These are phyloP conservation scores for Natator depressus DNA, from an alignment of 2,113 vertebrate species.

Conservation along the genomic window DNA sequence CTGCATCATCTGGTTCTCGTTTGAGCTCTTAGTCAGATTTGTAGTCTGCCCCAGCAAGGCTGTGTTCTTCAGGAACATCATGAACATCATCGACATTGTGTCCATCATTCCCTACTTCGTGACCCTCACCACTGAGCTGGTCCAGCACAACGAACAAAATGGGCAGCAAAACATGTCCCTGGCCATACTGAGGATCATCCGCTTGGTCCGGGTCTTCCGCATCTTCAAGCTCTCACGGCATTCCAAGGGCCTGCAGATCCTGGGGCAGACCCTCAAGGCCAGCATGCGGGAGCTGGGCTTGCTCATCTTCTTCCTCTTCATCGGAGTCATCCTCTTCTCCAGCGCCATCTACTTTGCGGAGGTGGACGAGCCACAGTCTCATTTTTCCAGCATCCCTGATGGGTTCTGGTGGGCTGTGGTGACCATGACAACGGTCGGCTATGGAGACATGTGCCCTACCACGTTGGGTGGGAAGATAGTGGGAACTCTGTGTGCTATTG, in stretches of 20 bases:
- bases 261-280: slow-evolving; percentile 93
- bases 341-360: slow-evolving; percentile 97
- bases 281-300: slow-evolving; percentile 92
- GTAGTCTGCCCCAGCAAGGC: slow-evolving; percentile 93
- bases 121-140: slow-evolving; percentile 89
- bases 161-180: slow-evolving; percentile 95
- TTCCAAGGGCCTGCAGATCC: slow-evolving; percentile 92
- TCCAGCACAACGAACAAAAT: slow-evolving; percentile 84
- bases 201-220: slow-evolving; percentile 95
- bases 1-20: slow-evolving; percentile 96
- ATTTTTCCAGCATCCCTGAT: slow-evolving; percentile 97
- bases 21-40: slow-evolving; percentile 90
- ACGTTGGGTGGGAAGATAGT: slow-evolving; percentile 94
- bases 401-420: slow-evolving; percentile 99
- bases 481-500: slow-evolving; percentile 95
- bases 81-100: slow-evolving; percentile 97
- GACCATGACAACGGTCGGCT: slow-evolving; percentile 98
- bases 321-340: slow-evolving; percentile 97
- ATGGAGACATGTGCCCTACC: slow-evolving; percentile 96
- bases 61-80: slow-evolving; percentile 94
- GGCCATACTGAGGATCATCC: slow-evolving; percentile 94
- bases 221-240: slow-evolving; percentile 97
- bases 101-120: slow-evolving; percentile 98
- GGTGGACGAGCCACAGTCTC: slow-evolving; percentile 93
- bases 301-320: slow-evolving; percentile 98